Conservation (phyloP, 2,113 vertebrate species). For the Protobothrops mucrosquamatus region DNA sequence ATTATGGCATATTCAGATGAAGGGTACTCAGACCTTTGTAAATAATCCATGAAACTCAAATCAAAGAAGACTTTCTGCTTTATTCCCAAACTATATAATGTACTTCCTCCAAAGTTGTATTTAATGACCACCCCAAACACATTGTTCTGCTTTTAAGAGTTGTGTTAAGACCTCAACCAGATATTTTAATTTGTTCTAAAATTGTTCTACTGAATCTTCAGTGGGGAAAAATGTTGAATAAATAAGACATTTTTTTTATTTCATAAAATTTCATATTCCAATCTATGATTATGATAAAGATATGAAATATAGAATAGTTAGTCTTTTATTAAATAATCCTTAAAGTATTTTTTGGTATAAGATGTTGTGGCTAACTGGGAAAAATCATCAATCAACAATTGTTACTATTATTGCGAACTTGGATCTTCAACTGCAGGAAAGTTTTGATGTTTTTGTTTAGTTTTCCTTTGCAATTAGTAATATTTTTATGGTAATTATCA, state of each 20-base stretch:
- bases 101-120: neutral
- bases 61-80: neutral
- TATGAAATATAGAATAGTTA: neutral
- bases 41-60: neutral
- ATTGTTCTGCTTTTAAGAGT: neutral
- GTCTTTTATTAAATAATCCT: neutral
- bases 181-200: neutral
- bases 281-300: neutral
- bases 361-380: neutral
- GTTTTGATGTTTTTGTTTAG: neutral
- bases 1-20: neutral
- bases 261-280: neutral
- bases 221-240: neutral
- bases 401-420: neutral
- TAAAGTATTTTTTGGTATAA: neutral
- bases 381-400: neutral
- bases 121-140: neutral
- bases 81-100: neutral
- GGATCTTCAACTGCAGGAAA: neutral
- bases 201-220: neutral
- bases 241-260: neutral
- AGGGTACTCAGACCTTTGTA: neutral
- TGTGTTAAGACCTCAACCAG: neutral
- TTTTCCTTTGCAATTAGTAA: neutral
- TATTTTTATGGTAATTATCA: neutral